phyloP scores from a whole-genome alignment of 2,113 vertebrate species.

The Pipa parva region DNA sequence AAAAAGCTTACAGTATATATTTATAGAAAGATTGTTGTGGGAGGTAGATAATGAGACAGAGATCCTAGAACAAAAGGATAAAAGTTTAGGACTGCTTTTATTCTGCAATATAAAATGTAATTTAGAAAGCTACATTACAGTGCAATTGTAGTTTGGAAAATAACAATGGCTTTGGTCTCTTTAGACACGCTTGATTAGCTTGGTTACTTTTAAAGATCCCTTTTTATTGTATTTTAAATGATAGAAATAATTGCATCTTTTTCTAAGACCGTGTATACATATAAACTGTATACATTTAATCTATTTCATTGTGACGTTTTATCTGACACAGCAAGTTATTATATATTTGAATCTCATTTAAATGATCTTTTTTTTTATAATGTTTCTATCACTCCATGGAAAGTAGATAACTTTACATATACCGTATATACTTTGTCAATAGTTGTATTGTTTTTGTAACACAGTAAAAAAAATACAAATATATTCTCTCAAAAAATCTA shows the following conservation, averaged over 20 bases:
- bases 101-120: neutral
- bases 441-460: too few relatives aligned
- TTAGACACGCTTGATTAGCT: neutral
- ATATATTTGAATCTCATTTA: conserved; percentile 8
- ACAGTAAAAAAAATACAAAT: too few relatives aligned
- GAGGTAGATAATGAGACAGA: neutral
- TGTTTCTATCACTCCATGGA: conserved; percentile 9
- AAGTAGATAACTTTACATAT: neutral
- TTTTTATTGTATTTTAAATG: conserved; percentile 15
- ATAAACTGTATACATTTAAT: conserved; percentile 19
- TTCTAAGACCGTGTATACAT: neutral
- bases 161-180: neutral
- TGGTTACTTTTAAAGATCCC: neutral
- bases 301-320: conserved; percentile 21
- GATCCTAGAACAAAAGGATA: neutral
- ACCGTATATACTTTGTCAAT: too few relatives aligned
- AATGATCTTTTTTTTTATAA: conserved; percentile 39
- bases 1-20: neutral
- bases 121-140: neutral
- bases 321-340: conserved; percentile 22
- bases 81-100: neutral
- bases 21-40: neutral
- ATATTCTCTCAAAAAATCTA: too few relatives aligned
- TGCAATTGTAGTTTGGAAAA: neutral
- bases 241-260: conserved; percentile 13